Conservation (phyloP, 2,797 vertebrate genomes). For the Carcharodon carcharias region DNA sequence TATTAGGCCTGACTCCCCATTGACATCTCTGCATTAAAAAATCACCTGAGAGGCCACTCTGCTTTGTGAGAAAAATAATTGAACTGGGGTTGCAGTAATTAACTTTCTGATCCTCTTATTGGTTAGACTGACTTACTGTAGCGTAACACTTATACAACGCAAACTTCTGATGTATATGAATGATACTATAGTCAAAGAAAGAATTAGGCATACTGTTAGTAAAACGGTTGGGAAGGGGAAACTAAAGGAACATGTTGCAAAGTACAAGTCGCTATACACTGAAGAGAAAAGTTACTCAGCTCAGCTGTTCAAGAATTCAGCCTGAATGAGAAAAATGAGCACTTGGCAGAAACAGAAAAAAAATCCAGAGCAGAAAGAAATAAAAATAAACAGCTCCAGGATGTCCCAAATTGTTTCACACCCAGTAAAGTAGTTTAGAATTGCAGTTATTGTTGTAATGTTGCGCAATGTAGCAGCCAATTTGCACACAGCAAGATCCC, state of each 20-base stretch:
- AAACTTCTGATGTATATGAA: not conserved
- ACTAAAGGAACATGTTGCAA: not conserved
- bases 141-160: not conserved
- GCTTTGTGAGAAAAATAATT: not conserved
- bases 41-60: not conserved
- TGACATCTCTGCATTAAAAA: not conserved
- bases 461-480: too few relatives aligned
- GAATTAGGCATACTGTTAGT: not conserved
- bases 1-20: not conserved
- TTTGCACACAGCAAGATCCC: too few relatives aligned
- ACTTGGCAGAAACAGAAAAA: not conserved
- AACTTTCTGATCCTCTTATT: not conserved
- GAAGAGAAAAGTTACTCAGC: not conserved
- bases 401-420: too few relatives aligned
- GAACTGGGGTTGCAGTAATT: not conserved
- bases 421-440: too few relatives aligned
- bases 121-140: not conserved
- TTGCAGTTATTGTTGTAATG: too few relatives aligned
- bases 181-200: not conserved
- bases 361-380: not conserved
- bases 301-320: not conserved
- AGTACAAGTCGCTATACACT: not conserved
- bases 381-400: too few relatives aligned
- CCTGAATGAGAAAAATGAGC: not conserved
- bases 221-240: not conserved